Evolutionary conservation across 2,113 vertebrate species (phyloP).

Genomic region (Nothobranchius furzeri): DNA sequence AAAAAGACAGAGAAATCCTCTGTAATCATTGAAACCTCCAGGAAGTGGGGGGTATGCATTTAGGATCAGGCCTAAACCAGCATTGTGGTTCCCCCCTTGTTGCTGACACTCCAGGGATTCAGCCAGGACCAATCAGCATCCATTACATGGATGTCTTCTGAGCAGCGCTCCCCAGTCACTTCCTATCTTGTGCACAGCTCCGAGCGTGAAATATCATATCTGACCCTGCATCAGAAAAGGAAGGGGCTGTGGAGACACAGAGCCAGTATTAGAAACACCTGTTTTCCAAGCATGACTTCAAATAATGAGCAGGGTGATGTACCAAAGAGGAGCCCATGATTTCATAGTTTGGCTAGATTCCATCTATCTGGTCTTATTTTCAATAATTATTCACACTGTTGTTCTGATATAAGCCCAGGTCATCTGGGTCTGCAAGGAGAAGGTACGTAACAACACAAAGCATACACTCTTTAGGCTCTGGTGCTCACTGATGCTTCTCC

Average conservation of each 20-base stretch:
- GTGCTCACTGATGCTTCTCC: constrained; percentile 47
- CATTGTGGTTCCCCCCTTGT: constrained; percentile 49
- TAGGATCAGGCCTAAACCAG: constrained; percentile 35
- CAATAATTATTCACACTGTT: constrained; percentile 66
- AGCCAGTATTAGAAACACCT: constrained; percentile 80
- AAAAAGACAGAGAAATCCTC: constrained; percentile 48
- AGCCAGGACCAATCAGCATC: constrained; percentile 74
- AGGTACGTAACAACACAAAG: constrained; percentile 20
- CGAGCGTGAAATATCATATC: constrained; percentile 80
- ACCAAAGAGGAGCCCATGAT: constrained; percentile 70
- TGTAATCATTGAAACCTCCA: constrained; percentile 58
- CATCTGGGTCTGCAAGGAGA: constrained; percentile 13
- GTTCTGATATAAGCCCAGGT: constrained; percentile 16
- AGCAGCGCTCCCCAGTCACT: constrained; percentile 68
- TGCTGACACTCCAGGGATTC: constrained; percentile 58
- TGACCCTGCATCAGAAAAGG: constrained; percentile 71
- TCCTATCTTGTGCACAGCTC: constrained; percentile 61
- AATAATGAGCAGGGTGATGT: constrained; percentile 72
- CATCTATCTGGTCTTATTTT: constrained; percentile 75
- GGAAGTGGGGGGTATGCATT: constrained; percentile 36
- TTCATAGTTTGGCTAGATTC: constrained; percentile 76
- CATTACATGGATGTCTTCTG: constrained; percentile 77
- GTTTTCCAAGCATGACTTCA: constrained; percentile 74
- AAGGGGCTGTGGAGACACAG: constrained; percentile 60
- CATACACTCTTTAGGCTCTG: constrained; percentile 38